Evolutionary conservation across 64 coral and sea anemone species (phyloP).

Genomic region (Montipora capricornis): DNA sequence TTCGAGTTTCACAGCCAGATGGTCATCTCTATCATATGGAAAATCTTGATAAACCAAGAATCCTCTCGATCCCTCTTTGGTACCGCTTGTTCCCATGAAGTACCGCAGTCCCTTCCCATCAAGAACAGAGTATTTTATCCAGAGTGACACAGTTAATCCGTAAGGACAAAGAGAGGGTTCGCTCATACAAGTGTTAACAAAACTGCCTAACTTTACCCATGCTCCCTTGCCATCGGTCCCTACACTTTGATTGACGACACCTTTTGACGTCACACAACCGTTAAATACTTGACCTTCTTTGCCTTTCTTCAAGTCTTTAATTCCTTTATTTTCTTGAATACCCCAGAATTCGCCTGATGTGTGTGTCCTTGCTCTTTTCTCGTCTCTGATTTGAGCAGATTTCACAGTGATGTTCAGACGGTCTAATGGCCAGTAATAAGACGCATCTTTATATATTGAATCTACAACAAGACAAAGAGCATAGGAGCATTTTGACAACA

Average conservation of each 20-base stretch:
- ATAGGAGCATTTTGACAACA: background rate
- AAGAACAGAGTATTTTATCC: conserved; percentile 83
- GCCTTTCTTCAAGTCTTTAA: conserved; percentile 60
- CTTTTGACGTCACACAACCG: conserved; percentile 11
- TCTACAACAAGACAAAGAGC: conserved; percentile 50
- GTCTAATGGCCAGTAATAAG: conserved; percentile 94
- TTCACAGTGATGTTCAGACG: conserved; percentile 72
- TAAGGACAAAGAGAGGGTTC: conserved; percentile 79
- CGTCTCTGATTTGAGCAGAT: background rate
- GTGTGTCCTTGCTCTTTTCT: background rate
- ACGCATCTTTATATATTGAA: conserved; percentile 82
- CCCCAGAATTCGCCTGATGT: conserved; percentile 52
- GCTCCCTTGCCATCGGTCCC: conserved; percentile 79
- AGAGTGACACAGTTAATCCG: conserved; percentile 88
- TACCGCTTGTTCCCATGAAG: conserved; percentile 95
- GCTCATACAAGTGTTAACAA: conserved; percentile 90
- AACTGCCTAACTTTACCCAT: conserved; percentile 89
- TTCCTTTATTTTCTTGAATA: conserved; percentile 63
- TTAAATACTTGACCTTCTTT: conserved; percentile 66
- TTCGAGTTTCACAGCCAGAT: conserved; percentile 89
- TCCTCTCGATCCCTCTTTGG: conserved; percentile 65
- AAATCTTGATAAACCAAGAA: conserved; percentile 96
- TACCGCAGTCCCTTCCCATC: conserved; percentile 51
- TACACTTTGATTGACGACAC: conserved; percentile 75
- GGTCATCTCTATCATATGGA: conserved; percentile 57